phyloP scores from a whole-genome alignment of 2,113 vertebrate species.

The Paralichthys olivaceus region DNA sequence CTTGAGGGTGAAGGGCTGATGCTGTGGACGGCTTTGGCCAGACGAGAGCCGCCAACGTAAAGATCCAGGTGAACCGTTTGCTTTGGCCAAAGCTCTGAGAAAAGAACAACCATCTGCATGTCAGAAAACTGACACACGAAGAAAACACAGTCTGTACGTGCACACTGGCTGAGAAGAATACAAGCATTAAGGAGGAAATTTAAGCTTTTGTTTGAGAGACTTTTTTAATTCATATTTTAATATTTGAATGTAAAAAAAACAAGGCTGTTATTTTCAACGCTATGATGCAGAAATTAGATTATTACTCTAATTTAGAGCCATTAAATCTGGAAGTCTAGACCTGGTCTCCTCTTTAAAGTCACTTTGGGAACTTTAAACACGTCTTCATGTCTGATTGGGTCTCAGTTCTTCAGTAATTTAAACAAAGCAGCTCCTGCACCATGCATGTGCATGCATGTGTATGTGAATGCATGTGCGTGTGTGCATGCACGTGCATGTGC shows the following conservation, averaged over 20 bases:
- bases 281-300: conserved; percentile 1
- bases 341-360: conserved; percentile 59
- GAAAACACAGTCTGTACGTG: neutral
- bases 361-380: conserved; percentile 80
- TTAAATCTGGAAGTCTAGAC: conserved; percentile 41
- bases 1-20: conserved; percentile 46
- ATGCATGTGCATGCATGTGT: conserved; percentile 21
- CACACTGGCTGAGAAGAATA: neutral
- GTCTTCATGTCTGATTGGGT: conserved; percentile 82
- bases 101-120: conserved; percentile 21
- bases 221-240: neutral
- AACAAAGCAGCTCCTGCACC: conserved; percentile 81
- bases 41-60: conserved; percentile 7
- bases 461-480: conserved; percentile 27
- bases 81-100: conserved; percentile 29
- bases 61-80: conserved; percentile 32
- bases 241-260: neutral
- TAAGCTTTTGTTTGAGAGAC: neutral
- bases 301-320: neutral
- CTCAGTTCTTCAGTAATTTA: conserved; percentile 84
- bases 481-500: conserved; percentile 2
- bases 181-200: conserved; percentile 10
- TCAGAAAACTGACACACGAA: conserved; percentile 31
- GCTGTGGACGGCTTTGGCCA: conserved; percentile 30
- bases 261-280: neutral